A percentile compares a stretch with the other conserved stretches of the same genome.
phyloP scores from a whole-genome alignment of 2,113 vertebrate species.

The Delphinapterus leucas region DNA sequence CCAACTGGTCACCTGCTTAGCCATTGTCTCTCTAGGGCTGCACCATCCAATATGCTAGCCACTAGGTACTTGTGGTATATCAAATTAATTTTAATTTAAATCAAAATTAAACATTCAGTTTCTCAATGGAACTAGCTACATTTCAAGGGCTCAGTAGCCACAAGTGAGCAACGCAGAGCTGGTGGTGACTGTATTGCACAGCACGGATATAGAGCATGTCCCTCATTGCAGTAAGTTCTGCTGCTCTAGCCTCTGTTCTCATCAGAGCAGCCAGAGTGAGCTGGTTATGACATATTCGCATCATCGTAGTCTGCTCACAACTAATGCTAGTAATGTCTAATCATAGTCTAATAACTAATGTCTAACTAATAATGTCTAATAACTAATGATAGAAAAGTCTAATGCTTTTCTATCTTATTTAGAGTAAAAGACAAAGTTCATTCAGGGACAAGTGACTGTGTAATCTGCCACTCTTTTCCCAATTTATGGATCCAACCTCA shows the following conservation, averaged over 20 bases:
- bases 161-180: background rate
- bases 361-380: background rate
- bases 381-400: background rate
- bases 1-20: fast-evolving
- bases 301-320: background rate
- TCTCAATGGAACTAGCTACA: background rate
- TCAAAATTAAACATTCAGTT: background rate
- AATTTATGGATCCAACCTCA: background rate
- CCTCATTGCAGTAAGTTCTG: background rate
- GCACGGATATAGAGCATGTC: background rate
- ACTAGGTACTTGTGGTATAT: fast-evolving
- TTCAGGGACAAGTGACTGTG: background rate
- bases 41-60: no score
- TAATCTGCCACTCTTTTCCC: background rate
- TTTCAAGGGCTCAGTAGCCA: background rate
- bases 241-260: background rate
- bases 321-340: no score
- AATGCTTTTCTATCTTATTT: background rate
- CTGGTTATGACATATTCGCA: no score
- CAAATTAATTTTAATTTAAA: no score
- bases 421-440: background rate
- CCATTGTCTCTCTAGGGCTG: no score
- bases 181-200: background rate
- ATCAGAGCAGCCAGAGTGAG: background rate
- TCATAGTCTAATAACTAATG: no score